Evolutionary conservation across 2,113 vertebrate species (phyloP), one percentile per base, ranked within the genome.

Genomic region (Gambusia holbrooki): DNA sequence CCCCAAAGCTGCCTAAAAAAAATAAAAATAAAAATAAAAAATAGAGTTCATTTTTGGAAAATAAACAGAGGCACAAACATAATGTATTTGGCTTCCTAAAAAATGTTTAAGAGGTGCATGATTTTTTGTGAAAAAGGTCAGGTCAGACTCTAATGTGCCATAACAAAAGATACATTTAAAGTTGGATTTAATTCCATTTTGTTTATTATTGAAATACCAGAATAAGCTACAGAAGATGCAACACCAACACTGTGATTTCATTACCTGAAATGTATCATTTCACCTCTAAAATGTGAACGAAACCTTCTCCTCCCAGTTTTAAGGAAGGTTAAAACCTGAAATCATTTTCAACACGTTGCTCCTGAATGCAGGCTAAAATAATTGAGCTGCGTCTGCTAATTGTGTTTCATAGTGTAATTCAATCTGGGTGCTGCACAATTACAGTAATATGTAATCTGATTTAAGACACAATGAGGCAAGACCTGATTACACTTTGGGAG

Each of bases 391-490:
- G 27, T 75, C 32, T 65, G 35, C 40, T 82, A 79, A 82, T 40
- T 76, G 40, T 78, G 37, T 87, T 78, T 76, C 71, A 74, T 19
- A 22, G 17, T 82, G 72, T 88, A 83, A 83, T 74, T 77, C 66
- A 84, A 77, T 85, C 69, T 72, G 29, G 10, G 51, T 74, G 71
- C 37, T 3, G 11, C 71, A 66, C 67, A 81, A 76, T 80, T 84
- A 82, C 65, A 71, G 51, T 83, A 79, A 84, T 80, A 84, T 62
- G 40, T 74, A 86, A 90, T 83, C 63, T 66, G 77, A 84, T 89
- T 88, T 75, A 28, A 33, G n/a, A 37, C 42, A 54, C 54, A 82
- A 62, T 69, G 76, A 78, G 25, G 75, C 45, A 74, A 74, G 71
- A 83, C 83, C 33, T 51, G 70, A 84, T 86, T 83, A 76, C 71